Evolutionary conservation across 2,113 vertebrate species (phyloP).

Genomic region (Propithecus coquereli): DNA sequence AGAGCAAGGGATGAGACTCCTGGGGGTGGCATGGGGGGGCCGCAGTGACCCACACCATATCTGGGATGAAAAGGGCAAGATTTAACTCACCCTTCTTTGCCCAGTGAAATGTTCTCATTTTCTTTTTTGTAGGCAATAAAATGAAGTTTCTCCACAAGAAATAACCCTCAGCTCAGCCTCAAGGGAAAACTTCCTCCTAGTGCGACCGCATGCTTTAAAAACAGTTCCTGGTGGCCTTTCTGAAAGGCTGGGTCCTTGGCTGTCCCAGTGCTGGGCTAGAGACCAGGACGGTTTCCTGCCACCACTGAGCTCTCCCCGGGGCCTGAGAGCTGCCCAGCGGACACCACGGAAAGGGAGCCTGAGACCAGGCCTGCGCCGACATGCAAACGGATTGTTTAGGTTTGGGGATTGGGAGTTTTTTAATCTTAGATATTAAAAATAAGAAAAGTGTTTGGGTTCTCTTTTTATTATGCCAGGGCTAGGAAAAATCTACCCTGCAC

Average conservation of each 20-base stretch:
- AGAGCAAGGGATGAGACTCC: not conserved
- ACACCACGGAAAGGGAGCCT: constrained; percentile 71
- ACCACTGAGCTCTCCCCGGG: not conserved
- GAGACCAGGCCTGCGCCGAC: constrained; percentile 53
- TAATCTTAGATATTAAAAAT: constrained; percentile 69
- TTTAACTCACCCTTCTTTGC: not conserved
- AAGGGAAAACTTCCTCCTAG: constrained; percentile 43
- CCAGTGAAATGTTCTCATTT: constrained; percentile 30
- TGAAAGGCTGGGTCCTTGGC: not conserved
- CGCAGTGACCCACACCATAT: rapidly evolving
- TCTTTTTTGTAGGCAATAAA: constrained; percentile 80
- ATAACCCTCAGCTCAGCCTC: constrained; percentile 57
- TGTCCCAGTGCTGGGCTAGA: not conserved
- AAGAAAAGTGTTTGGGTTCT: constrained; percentile 59
- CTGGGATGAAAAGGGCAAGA: not conserved
- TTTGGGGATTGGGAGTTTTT: constrained; percentile 33
- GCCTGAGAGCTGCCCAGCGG: not conserved
- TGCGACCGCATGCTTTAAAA: not conserved
- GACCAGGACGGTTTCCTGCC: rapidly evolving
- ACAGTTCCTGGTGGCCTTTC: constrained; percentile 47
- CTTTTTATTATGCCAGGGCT: constrained; percentile 70
- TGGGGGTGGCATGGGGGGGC: rapidly evolving
- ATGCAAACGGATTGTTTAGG: constrained; percentile 18
- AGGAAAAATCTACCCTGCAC: constrained; percentile 30
- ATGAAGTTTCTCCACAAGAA: constrained; percentile 90